Conservation (phyloP, 2,888 invertebrate species). For the Brachyptera putata region DNA sequence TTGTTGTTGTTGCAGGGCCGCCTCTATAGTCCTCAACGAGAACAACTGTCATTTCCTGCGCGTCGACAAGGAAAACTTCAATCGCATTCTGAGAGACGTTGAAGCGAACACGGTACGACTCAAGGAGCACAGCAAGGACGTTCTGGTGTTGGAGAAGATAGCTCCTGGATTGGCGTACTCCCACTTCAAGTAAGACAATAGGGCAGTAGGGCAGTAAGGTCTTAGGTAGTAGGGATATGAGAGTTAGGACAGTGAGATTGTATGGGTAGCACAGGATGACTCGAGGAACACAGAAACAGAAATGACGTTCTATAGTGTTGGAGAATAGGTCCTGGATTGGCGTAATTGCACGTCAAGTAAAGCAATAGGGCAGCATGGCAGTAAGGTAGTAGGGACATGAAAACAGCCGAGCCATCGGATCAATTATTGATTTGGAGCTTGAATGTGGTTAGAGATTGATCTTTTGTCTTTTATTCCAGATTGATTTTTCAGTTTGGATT, state of each 20-base stretch:
- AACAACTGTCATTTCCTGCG: conserved; percentile 78
- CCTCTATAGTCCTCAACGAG: conserved; percentile 74
- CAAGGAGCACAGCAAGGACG: conserved; percentile 80
- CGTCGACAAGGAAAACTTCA: conserved; percentile 82
- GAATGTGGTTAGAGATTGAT: too few relatives aligned
- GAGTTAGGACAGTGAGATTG: too few relatives aligned
- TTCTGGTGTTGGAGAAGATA: conserved; percentile 72
- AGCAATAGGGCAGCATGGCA: too few relatives aligned
- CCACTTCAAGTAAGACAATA: conserved; percentile 63
- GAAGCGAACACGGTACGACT: conserved; percentile 83
- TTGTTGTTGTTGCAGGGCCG: conserved; percentile 67
- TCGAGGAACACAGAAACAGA: conserved; percentile 79
- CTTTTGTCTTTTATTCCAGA: too few relatives aligned
- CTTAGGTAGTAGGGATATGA: too few relatives aligned
- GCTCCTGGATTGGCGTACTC: conserved; percentile 39
- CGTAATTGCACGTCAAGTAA: conserved; percentile 59
- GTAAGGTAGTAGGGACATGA: too few relatives aligned
- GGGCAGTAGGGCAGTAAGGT: too few relatives aligned
- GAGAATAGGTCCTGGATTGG: conserved; percentile 54
- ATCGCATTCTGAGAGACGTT: conserved; percentile 74
- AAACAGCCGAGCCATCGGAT: too few relatives aligned
- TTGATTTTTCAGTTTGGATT: too few relatives aligned
- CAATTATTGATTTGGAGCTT: too few relatives aligned
- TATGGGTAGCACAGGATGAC: conserved; percentile 71
- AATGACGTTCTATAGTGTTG: conserved; percentile 76